These are phyloP conservation scores for Limnothrissa miodon DNA, from an alignment of 2,113 vertebrate genomes.

Conservation along the genomic window DNA sequence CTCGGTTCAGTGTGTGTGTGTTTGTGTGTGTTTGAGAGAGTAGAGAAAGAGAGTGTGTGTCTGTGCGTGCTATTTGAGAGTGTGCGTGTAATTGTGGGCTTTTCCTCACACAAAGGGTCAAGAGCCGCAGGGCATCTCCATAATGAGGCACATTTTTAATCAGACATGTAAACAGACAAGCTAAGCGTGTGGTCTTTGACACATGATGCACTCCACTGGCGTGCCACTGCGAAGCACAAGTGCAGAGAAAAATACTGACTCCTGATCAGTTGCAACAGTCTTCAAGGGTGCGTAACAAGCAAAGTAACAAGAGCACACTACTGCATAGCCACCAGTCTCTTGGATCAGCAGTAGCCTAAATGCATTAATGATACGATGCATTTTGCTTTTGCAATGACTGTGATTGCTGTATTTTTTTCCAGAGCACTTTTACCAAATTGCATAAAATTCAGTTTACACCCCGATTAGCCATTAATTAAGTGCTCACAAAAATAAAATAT, in stretches of 20 bases:
- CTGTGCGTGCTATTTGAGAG: background rate
- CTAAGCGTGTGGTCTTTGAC: background rate
- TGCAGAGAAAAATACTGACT: background rate
- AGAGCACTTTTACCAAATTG: background rate
- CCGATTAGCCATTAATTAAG: too few species aligned
- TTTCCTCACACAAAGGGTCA: background rate
- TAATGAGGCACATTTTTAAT: constrained; percentile 15
- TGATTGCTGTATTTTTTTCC: background rate
- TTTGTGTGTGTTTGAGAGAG: background rate
- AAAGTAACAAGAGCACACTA: background rate
- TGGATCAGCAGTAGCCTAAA: background rate
- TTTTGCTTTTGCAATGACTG: background rate
- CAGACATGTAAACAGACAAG: background rate
- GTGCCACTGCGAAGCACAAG: background rate
- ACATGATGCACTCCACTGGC: background rate
- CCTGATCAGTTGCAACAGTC: background rate
- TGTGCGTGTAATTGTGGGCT: background rate
- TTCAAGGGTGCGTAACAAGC: background rate
- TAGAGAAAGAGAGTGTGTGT: background rate
- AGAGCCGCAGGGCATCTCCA: background rate
- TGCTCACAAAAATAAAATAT: too few species aligned
- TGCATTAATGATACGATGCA: background rate
- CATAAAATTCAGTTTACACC: too few species aligned
- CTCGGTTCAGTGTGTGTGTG: background rate
- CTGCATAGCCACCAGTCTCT: background rate